Base-by-base conservation (phyloP, 1,140 invertebrate species). In the Drosophila burlai region DNA sequence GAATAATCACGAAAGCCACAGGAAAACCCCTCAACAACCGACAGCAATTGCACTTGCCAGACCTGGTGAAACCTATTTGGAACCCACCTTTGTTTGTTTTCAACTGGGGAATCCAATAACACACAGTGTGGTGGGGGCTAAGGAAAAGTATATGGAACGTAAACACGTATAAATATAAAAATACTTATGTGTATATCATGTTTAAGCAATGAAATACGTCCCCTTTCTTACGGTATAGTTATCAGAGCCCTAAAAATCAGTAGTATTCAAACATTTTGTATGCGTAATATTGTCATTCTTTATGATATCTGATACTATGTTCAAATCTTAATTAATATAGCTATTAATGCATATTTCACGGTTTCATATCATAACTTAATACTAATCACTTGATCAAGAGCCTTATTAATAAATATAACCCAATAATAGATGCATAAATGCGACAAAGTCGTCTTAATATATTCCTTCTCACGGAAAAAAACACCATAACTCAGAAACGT, bases 1-100 rank as follows among this genome's bases (percentile, higher is more conserved):
- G 43, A 36, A 34, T 59, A 72, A 50, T 71, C 52, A 72, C 52
- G 69, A 72, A 72, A 72, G 43, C n/a, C 16, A 45, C 11, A 52
- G 63, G 61, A 68, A 68, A 68, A 67, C 45, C 62, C 65, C 45
- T 55, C 34, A 16, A 34, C 34, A 40, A 50, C 7, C 36, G 15
- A 49, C 34, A 67, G 18, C 45, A 63, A 63, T 38, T 67, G 62
- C 66, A 67, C 15, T 38, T 34, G 46, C 9, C 62, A 43, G 46
- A 43, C 29, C 29, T 49, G 43, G 26, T 36, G 52, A 71, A 59
- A 36, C 52, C 34, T 42, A 60, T 65, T 73, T 43, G n/a, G 24
- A 21, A 59, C 16, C 34, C 21, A 49, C 68, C 21, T 72, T 49
- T 49, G 24, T 68, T 55, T 36, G 36, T 24, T 18, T 29, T 16